Conservation (phyloP, 1,140 invertebrate species). For the Rhopalosiphum maidis region DNA sequence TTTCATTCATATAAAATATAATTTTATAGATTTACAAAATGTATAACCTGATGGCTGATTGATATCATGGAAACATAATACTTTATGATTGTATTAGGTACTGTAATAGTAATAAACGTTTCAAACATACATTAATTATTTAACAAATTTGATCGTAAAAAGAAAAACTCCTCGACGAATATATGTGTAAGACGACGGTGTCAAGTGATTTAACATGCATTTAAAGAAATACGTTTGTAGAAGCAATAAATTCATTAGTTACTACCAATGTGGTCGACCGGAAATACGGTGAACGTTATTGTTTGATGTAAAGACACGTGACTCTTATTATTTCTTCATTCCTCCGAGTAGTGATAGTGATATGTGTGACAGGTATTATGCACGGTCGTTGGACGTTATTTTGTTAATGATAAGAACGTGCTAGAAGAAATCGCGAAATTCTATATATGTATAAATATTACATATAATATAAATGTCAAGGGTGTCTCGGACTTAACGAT, state of each 20-base stretch:
- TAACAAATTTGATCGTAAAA: conserved; percentile 26
- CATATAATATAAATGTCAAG: conserved; percentile 23
- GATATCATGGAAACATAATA: conserved; percentile 2
- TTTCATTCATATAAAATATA: background rate
- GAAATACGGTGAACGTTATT: conserved; percentile 38
- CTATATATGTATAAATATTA: background rate
- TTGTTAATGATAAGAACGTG: conserved; percentile 32
- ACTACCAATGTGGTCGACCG: conserved; percentile 25
- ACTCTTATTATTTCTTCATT: conserved; percentile 17
- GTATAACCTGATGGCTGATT: background rate
- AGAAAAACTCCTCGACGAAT: background rate
- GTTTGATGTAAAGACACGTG: conserved; percentile 40
- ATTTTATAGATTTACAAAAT: background rate
- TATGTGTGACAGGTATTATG: conserved; percentile 39
- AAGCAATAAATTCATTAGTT: conserved; percentile 40
- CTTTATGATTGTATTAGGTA: background rate
- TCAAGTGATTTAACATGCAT: conserved; percentile 15
- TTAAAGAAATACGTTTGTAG: background rate
- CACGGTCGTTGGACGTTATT: conserved; percentile 31
- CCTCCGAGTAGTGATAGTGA: background rate
- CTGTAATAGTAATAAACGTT: background rate
- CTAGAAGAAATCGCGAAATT: conserved; percentile 33
- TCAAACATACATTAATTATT: background rate
- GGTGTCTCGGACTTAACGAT: background rate
- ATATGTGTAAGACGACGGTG: background rate